Percentiles rank a stretch among this genome's conserved stretches.
These are phyloP conservation scores for Astur gentilis DNA, from an alignment of 2,113 vertebrate species.

Conservation along the genomic window DNA sequence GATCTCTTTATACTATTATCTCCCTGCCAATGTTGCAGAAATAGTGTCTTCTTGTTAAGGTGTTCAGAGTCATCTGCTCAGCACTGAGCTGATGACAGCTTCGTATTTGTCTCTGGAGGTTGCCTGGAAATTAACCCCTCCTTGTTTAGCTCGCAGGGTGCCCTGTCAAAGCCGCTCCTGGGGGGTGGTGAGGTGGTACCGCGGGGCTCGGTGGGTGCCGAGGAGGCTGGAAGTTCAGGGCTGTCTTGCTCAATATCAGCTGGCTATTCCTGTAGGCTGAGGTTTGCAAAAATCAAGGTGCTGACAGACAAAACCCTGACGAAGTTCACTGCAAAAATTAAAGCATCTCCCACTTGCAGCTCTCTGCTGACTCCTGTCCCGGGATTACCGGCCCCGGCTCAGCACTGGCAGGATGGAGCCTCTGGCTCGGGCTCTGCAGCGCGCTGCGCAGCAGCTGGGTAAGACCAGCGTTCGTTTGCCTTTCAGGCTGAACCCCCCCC, in stretches of 20 bases:
- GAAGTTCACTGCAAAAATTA: neutral
- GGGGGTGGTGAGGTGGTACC: neutral
- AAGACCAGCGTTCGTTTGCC: neutral
- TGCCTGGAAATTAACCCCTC: neutral
- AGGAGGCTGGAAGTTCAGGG: neutral
- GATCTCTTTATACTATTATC: neutral
- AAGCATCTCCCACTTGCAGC: neutral
- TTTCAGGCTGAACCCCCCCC: neutral
- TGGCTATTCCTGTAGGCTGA: slow-evolving; percentile 1
- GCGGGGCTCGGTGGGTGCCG: neutral
- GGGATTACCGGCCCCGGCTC: neutral
- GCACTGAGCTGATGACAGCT: neutral
- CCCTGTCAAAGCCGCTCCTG: neutral
- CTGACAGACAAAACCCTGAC: slow-evolving; percentile 10
- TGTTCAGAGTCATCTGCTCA: slow-evolving; percentile 7
- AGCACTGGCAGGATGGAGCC: neutral
- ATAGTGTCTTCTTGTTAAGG: slow-evolving; percentile 14
- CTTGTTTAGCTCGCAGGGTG: neutral
- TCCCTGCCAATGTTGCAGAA: neutral
- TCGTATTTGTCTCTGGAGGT: neutral
- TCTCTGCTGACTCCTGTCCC: neutral
- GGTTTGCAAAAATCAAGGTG: neutral
- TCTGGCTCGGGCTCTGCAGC: neutral
- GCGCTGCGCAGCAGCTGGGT: neutral
- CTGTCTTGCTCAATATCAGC: neutral